A percentile compares a stretch with the other conserved stretches of the same genome.
These are phyloP conservation scores for Tachysurus vachellii DNA, from an alignment of 2,113 vertebrate species.

Conservation along the genomic window DNA sequence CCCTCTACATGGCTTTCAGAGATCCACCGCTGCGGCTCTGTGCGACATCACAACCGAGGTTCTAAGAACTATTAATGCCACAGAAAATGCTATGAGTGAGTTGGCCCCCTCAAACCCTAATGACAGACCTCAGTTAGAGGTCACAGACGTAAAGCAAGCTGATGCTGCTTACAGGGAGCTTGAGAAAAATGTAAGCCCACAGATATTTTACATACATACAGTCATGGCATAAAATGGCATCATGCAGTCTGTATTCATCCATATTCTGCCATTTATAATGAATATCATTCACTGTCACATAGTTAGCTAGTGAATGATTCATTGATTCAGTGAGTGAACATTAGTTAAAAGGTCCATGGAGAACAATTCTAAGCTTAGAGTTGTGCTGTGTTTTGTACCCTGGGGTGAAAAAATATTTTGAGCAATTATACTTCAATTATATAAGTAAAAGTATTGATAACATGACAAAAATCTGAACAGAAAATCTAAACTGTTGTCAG, in stretches of 20 bases:
- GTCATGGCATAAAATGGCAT: background rate
- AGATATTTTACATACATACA: conserved; percentile 40
- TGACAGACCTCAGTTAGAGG: conserved; percentile 63
- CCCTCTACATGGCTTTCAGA: conserved; percentile 76
- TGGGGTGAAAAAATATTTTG: background rate
- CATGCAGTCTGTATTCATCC: background rate
- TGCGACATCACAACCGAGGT: conserved; percentile 83
- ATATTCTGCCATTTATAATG: background rate
- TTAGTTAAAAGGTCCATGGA: background rate
- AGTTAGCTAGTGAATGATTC: too few relatives aligned
- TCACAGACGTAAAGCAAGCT: conserved; percentile 70
- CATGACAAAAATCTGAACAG: background rate
- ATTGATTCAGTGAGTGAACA: background rate
- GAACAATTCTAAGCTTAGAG: background rate
- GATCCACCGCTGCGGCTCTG: conserved; percentile 78
- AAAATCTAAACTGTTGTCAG: background rate
- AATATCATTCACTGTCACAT: background rate
- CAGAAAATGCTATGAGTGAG: conserved; percentile 76
- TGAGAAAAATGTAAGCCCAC: conserved; percentile 82
- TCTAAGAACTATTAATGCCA: conserved; percentile 82
- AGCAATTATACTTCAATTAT: background rate
- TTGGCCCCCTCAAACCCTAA: conserved; percentile 66
- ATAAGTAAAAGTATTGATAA: background rate
- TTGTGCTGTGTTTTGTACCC: background rate
- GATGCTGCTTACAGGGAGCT: conserved; percentile 76